These are phyloP conservation scores for Calcarius lapponicus DNA, from an alignment of 2,797 vertebrate genomes.

Conservation along the genomic window DNA sequence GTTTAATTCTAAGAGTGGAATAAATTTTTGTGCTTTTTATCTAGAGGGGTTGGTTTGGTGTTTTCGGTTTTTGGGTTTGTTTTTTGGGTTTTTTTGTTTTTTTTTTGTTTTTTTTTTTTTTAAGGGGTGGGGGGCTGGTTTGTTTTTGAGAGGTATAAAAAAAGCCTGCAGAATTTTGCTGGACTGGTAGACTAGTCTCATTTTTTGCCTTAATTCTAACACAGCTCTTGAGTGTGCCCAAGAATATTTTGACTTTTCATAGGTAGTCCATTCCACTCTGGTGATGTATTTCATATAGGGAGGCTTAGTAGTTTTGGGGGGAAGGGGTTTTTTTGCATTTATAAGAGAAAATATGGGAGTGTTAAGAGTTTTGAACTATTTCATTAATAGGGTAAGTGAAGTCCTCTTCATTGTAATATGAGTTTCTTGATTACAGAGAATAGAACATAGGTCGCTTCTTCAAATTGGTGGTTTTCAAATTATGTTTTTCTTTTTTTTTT, in stretches of 20 bases:
- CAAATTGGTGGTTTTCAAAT: background rate
- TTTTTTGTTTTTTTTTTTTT: background rate
- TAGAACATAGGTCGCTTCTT: rapidly evolving
- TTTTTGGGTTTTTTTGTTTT: background rate
- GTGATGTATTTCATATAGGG: background rate
- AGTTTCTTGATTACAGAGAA: background rate
- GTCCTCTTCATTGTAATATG: background rate
- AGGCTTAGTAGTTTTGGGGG: background rate
- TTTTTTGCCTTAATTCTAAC: background rate
- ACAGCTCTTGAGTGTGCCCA: background rate
- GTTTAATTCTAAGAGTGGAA: background rate
- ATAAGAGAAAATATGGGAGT: background rate
- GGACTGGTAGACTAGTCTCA: background rate
- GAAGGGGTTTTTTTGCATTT: background rate
- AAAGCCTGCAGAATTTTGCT: background rate
- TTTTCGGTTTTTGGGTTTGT: background rate
- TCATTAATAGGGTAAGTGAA: background rate
- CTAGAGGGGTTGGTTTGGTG: too few species aligned
- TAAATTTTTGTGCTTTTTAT: rapidly evolving
- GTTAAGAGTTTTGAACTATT: background rate
- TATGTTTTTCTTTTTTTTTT: background rate
- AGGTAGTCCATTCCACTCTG: background rate
- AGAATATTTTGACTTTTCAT: background rate
- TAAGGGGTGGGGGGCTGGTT: rapidly evolving
- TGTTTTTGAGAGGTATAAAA: background rate